These are phyloP conservation scores for Vanacampus margaritifer DNA, from an alignment of 2,113 vertebrate species.

Conservation along the genomic window DNA sequence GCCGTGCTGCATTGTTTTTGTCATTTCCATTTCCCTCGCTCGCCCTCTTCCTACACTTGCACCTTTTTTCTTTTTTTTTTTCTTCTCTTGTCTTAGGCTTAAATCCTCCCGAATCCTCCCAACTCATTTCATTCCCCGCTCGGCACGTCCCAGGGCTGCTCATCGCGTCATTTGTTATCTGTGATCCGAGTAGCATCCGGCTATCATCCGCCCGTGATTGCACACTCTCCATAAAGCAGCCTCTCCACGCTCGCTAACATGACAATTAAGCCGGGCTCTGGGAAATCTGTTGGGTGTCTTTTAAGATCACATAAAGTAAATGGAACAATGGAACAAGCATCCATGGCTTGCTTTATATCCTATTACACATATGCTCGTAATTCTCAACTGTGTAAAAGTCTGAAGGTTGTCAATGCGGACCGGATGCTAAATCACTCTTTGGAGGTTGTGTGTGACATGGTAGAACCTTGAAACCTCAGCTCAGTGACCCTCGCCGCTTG, in stretches of 20 bases:
- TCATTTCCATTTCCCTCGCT: constrained; percentile 26
- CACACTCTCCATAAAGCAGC: constrained; percentile 49
- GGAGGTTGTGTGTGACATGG: neutral
- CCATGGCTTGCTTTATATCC: constrained; percentile 23
- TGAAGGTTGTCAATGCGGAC: neutral
- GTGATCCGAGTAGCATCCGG: constrained; percentile 27
- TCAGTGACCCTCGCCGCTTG: neutral
- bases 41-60: constrained; percentile 11
- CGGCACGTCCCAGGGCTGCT: neutral
- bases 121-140: constrained; percentile 16
- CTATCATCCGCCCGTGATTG: constrained; percentile 51
- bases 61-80: neutral
- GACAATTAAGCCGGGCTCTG: constrained; percentile 36
- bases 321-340: constrained; percentile 37
- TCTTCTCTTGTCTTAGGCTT: too few species aligned
- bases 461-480: neutral
- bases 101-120: constrained; percentile 11
- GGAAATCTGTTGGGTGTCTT: constrained; percentile 39
- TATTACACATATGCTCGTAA: constrained; percentile 11
- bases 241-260: constrained; percentile 32
- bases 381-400: constrained; percentile 7
- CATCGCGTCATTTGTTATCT: constrained; percentile 25
- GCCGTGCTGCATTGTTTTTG: constrained; percentile 36
- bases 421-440: neutral
- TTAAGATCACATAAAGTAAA: constrained; percentile 41